phyloP scores from a whole-genome alignment of 2,113 vertebrate species.

The Peromyscus californicus region DNA sequence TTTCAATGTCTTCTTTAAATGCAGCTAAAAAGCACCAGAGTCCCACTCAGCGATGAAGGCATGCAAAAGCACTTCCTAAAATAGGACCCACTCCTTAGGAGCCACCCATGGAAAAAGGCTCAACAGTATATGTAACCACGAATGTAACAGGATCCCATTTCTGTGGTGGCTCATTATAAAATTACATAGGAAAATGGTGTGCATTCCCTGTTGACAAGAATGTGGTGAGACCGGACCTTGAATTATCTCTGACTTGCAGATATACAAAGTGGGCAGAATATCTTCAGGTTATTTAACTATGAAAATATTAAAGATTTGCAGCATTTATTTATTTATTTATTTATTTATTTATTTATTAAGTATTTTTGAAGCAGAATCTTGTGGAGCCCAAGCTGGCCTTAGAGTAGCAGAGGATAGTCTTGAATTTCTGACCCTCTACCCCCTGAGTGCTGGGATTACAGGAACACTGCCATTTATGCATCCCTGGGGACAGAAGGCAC shows the following conservation, averaged over 20 bases:
- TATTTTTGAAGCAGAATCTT: neutral
- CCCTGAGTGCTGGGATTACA: too few species aligned
- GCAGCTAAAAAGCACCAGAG: constrained; percentile 33
- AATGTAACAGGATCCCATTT: neutral
- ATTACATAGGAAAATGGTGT: constrained; percentile 43
- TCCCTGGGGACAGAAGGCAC: too few species aligned
- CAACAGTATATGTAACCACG: neutral
- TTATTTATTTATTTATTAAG: neutral
- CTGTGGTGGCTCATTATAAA: constrained; percentile 14
- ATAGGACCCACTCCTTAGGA: neutral
- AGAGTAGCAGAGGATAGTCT: neutral
- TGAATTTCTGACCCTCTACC: neutral
- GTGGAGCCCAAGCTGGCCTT: neutral
- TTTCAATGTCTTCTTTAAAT: neutral
- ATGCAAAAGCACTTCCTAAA: constrained; percentile 35
- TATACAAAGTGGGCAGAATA: constrained; percentile 6
- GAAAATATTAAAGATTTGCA: neutral
- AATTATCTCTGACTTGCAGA: neutral
- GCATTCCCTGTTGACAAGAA: constrained; percentile 24
- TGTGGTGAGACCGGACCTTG: constrained; percentile 32
- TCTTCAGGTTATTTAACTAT: constrained; percentile 11
- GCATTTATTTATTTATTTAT: neutral
- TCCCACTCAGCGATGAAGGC: constrained; percentile 46
- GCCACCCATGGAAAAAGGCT: neutral
- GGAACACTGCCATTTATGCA: neutral